Percentiles rank a stretch among this genome's conserved stretches.
These are phyloP conservation scores for Silurus glanis DNA, from an alignment of 2,113 vertebrate genomes.

Conservation along the genomic window DNA sequence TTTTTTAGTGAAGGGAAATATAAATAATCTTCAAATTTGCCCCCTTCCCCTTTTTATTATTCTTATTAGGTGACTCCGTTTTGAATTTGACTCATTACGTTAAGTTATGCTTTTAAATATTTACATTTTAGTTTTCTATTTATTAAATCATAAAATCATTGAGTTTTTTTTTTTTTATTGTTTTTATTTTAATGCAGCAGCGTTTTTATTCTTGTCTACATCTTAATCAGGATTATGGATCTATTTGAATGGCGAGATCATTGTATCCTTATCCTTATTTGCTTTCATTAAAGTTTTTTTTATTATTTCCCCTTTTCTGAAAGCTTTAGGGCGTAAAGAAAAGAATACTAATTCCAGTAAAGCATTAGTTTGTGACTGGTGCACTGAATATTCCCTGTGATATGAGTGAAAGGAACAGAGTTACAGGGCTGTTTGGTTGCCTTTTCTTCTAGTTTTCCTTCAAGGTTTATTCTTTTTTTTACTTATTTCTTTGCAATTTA, in stretches of 20 bases:
- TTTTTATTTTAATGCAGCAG: not conserved
- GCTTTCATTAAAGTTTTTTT: too few relatives aligned
- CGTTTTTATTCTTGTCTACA: too few relatives aligned
- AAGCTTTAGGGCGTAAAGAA: not conserved
- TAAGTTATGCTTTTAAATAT: not conserved
- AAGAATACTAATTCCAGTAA: not conserved
- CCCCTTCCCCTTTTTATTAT: too few relatives aligned
- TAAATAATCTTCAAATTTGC: not conserved
- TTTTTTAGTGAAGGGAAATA: not conserved
- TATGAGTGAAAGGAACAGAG: not conserved
- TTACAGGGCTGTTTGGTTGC: not conserved
- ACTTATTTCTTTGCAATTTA: not conserved
- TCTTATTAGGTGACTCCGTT: not conserved
- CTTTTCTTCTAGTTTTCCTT: not conserved
- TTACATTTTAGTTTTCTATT: not conserved
- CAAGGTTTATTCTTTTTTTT: not conserved
- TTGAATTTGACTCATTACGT: not conserved
- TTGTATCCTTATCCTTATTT: not conserved
- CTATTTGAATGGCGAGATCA: not conserved
- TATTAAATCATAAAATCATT: not conserved
- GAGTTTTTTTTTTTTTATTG: not conserved
- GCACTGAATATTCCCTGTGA: not conserved
- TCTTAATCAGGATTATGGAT: not conserved
- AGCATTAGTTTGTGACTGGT: not conserved
- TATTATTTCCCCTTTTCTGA: not conserved